phyloP scores from a whole-genome alignment of 2,113 vertebrate genomes.

The Nibea coibor region DNA sequence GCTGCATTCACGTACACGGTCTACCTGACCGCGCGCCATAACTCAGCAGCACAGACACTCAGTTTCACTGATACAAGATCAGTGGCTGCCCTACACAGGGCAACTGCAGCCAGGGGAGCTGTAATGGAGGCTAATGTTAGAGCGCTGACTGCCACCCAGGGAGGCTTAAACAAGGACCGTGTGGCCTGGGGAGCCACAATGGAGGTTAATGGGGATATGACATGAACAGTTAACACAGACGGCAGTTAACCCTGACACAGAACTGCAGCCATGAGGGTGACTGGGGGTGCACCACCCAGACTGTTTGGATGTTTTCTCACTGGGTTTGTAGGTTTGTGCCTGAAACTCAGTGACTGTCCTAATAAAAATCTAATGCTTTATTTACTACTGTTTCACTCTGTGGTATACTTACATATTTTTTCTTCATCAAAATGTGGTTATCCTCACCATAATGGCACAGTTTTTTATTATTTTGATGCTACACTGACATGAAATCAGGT shows the following conservation, averaged over 20 bases:
- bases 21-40: conserved; percentile 68
- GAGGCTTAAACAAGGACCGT: conserved; percentile 73
- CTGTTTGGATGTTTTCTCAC: conserved; percentile 29
- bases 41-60: conserved; percentile 70
- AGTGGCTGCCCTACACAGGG: conserved; percentile 72
- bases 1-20: conserved; percentile 16
- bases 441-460: no score
- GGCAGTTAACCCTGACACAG: conserved; percentile 80
- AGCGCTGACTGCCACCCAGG: conserved; percentile 76
- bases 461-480: background rate
- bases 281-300: background rate
- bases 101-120: conserved; percentile 81
- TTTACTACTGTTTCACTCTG: background rate
- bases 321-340: background rate
- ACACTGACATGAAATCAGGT: no score
- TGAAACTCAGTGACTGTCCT: background rate
- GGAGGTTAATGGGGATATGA: conserved; percentile 84
- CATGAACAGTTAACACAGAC: conserved; percentile 82
- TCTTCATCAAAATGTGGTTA: background rate
- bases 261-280: conserved; percentile 29
- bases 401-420: background rate
- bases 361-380: background rate
- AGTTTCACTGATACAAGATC: conserved; percentile 66
- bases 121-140: conserved; percentile 83
- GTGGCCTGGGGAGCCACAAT: conserved; percentile 72